Conservation (phyloP, 2,113 vertebrate species). For the Empidonax alnorum region DNA sequence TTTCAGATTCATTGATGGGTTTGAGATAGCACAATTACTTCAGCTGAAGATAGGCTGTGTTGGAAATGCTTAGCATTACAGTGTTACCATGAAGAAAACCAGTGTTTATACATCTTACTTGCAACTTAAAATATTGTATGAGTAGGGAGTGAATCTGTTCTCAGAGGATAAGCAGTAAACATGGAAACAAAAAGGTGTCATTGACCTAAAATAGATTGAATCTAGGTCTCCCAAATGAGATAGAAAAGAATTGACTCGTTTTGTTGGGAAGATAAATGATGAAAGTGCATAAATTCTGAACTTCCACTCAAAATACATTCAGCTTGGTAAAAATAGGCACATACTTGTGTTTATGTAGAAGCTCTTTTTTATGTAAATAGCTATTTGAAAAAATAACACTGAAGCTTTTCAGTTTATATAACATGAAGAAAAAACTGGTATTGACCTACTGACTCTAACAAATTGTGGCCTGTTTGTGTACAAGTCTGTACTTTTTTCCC, state of each 20-base stretch:
- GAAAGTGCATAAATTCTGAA: conserved; percentile 27
- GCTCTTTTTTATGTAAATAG: conserved; percentile 30
- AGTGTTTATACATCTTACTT: conserved; percentile 3
- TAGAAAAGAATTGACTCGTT: not conserved
- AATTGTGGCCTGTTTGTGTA: conserved; percentile 17
- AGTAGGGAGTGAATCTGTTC: not conserved
- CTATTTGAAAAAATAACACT: not conserved
- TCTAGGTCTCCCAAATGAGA: conserved; percentile 39
- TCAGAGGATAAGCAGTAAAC: conserved; percentile 28
- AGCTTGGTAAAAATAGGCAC: not conserved
- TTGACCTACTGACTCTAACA: conserved; percentile 32
- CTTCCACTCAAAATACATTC: conserved; percentile 28
- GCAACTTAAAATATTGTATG: not conserved
- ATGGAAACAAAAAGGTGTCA: conserved; percentile 34
- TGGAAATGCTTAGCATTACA: not conserved
- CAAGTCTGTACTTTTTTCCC: not conserved
- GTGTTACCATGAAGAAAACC: conserved; percentile 7
- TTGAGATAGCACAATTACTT: conserved; percentile 38
- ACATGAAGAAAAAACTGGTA: not conserved
- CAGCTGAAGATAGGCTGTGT: conserved; percentile 5
- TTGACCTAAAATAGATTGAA: conserved; percentile 49
- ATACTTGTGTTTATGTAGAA: conserved; percentile 1
- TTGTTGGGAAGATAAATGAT: not conserved
- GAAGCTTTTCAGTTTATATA: conserved; percentile 34
- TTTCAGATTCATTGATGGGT: conserved; percentile 46